phyloP scores from a whole-genome alignment of 2,113 vertebrate genomes.

The Trichechus manatus region DNA sequence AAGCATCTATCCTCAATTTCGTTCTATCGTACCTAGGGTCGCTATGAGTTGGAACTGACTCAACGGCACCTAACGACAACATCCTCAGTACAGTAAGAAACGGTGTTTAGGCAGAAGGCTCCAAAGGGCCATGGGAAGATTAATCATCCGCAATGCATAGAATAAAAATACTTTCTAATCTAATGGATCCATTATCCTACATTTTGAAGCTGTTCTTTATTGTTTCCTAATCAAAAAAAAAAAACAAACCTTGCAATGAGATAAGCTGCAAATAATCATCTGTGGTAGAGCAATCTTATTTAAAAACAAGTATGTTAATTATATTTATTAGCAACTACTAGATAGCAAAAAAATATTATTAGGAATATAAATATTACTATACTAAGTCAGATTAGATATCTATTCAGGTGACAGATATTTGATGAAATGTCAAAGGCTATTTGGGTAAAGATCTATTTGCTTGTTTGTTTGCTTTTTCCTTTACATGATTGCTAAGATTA shows the following conservation, averaged over 20 bases:
- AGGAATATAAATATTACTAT: neutral
- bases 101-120: neutral
- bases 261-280: neutral
- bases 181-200: neutral
- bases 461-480: neutral
- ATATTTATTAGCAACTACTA: neutral
- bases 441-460: neutral
- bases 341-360: neutral
- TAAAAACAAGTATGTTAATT: neutral
- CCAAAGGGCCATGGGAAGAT: neutral
- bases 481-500: neutral
- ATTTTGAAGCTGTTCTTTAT: neutral
- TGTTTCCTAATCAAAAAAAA: neutral
- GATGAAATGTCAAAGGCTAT: neutral
- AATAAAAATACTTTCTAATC: constrained; percentile 6
- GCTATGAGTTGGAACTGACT: no score
- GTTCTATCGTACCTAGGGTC: no score
- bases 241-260: neutral
- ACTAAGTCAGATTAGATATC: neutral
- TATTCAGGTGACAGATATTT: neutral
- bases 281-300: neutral
- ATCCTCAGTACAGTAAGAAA: neutral
- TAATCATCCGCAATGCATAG: neutral
- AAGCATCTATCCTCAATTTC: neutral
- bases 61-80: no score